These are phyloP conservation scores for Gymnocypris eckloni DNA, from an alignment of 2,797 vertebrate genomes.

Conservation along the genomic window DNA sequence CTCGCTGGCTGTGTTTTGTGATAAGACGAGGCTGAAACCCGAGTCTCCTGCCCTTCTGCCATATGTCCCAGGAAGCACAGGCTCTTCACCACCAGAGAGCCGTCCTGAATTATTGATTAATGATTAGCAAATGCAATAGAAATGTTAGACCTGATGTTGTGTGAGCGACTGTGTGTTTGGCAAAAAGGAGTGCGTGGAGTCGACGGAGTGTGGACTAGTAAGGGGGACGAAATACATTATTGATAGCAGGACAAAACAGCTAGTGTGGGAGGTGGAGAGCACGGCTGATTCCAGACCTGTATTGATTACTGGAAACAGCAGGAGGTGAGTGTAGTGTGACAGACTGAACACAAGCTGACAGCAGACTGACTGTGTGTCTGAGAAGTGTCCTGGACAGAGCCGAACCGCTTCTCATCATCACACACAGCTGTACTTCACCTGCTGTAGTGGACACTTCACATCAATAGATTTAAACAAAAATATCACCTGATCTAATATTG, in stretches of 20 bases:
- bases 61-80: slow-evolving; percentile 90
- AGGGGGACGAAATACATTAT: slow-evolving; percentile 86
- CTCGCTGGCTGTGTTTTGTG: slow-evolving; percentile 76
- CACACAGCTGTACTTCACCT: neutral
- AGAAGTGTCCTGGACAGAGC: slow-evolving; percentile 27
- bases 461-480: neutral
- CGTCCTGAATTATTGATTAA: slow-evolving; percentile 98
- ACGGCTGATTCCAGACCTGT: slow-evolving; percentile 94
- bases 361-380: slow-evolving; percentile 65
- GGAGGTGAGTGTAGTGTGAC: slow-evolving; percentile 92
- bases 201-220: slow-evolving; percentile 50
- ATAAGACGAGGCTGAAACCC: slow-evolving; percentile 78
- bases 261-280: slow-evolving; percentile 90
- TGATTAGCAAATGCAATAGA: slow-evolving; percentile 99
- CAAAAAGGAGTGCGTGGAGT: slow-evolving; percentile 52
- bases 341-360: slow-evolving; percentile 68
- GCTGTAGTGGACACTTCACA: no score
- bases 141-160: slow-evolving; percentile 89
- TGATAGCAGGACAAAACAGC: slow-evolving; percentile 98
- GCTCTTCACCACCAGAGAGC: slow-evolving; percentile 86
- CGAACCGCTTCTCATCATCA: neutral
- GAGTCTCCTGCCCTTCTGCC: slow-evolving; percentile 79
- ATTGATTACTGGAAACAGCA: slow-evolving; percentile 98
- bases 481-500: no score
- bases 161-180: slow-evolving; percentile 35